phyloP scores from a whole-genome alignment of 2,888 invertebrate species.

The Callinectes sapidus region DNA sequence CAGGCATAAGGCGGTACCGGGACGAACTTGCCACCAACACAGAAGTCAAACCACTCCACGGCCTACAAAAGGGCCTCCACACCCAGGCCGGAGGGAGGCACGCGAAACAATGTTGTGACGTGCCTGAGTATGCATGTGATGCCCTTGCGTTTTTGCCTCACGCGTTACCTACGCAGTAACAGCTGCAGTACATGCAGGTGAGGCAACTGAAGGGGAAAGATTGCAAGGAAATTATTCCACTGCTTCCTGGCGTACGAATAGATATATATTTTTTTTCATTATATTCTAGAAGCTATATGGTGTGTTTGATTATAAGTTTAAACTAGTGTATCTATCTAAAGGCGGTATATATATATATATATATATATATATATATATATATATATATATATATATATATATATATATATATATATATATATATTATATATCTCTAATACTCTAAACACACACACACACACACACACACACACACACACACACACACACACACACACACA shows the following conservation, averaged over 20 bases:
- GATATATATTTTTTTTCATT: background rate
- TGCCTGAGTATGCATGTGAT: background rate
- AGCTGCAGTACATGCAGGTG: background rate
- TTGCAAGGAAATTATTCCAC: background rate
- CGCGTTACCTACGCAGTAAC: background rate
- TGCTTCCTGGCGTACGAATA: background rate
- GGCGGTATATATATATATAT: background rate
- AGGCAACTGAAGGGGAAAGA: background rate
- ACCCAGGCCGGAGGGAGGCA: too few species aligned
- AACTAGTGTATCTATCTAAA: background rate
- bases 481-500: background rate
- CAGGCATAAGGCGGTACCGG: constrained; percentile 24
- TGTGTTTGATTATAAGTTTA: background rate
- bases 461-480: background rate
- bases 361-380: background rate
- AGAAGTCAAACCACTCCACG: background rate
- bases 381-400: background rate
- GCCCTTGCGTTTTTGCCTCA: background rate
- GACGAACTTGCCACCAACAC: constrained; percentile 5
- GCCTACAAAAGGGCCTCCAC: too few species aligned
- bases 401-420: constrained; percentile 14
- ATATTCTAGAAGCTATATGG: background rate
- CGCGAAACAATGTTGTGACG: background rate
- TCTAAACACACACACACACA: background rate
- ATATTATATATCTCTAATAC: background rate